These are phyloP conservation scores for Augiades crinisus DNA, from an alignment of 2,888 invertebrate genomes.

Conservation along the genomic window DNA sequence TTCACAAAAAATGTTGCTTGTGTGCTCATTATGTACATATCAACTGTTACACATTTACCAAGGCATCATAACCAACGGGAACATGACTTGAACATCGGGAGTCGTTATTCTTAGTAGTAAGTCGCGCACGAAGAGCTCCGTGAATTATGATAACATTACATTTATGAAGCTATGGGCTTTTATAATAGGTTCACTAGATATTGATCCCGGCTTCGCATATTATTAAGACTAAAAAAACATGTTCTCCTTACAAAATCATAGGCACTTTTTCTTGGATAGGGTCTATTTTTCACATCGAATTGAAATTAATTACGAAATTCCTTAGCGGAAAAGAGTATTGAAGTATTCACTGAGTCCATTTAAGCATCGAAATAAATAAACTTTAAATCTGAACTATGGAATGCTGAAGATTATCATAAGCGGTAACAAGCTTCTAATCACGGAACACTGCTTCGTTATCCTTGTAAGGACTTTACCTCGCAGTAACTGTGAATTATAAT, in stretches of 20 bases:
- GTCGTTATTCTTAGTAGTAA: conserved; percentile 13
- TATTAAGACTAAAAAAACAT: too few relatives aligned
- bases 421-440: not conserved
- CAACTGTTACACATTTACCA: conserved; percentile 18
- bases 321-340: too few relatives aligned
- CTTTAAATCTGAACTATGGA: not conserved
- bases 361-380: too few relatives aligned
- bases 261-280: too few relatives aligned
- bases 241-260: too few relatives aligned
- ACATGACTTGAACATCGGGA: conserved; percentile 18
- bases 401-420: not conserved
- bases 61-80: conserved; percentile 16
- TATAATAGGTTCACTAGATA: not conserved
- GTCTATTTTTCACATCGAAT: too few relatives aligned
- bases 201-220: not conserved
- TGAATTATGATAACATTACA: conserved; percentile 14
- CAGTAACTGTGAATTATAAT: not conserved
- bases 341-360: too few relatives aligned
- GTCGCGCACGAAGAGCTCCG: conserved; percentile 10
- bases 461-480: not conserved
- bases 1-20: too few relatives aligned
- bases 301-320: too few relatives aligned
- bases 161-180: not conserved
- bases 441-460: conserved; percentile 1
- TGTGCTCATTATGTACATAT: conserved; percentile 10